Percentiles rank a stretch among this genome's conserved stretches.
Conservation (phyloP, 2,113 vertebrate genomes). For the Ancistrus triradiatus region DNA sequence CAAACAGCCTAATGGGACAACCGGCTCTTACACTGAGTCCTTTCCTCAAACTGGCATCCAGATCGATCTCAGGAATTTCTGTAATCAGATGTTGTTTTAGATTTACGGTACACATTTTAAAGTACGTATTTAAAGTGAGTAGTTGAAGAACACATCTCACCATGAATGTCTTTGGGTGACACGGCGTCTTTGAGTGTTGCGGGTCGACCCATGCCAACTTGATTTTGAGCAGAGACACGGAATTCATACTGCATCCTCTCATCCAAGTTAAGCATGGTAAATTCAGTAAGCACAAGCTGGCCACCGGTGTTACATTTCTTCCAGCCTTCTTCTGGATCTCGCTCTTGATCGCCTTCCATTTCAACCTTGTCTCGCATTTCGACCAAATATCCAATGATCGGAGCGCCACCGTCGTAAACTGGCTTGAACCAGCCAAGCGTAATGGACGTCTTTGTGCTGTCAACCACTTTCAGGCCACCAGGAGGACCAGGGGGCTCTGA, state of each 20-base stretch:
- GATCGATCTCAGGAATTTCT: constrained; percentile 95
- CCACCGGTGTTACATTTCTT: constrained; percentile 86
- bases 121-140: neutral
- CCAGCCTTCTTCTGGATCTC: constrained; percentile 85
- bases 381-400: constrained; percentile 88
- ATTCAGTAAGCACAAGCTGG: constrained; percentile 87
- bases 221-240: constrained; percentile 92
- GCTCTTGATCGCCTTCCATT: constrained; percentile 70
- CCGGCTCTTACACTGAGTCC: constrained; percentile 88
- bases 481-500: constrained; percentile 95
- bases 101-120: neutral
- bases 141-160: constrained; percentile 59
- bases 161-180: constrained; percentile 90
- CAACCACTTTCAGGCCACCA: constrained; percentile 82
- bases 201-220: constrained; percentile 91
- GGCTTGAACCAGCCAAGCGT: constrained; percentile 90
- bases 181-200: constrained; percentile 91
- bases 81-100: constrained; percentile 39
- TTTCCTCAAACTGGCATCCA: constrained; percentile 96
- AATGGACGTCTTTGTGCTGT: constrained; percentile 89
- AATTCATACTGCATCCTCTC: constrained; percentile 93
- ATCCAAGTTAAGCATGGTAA: constrained; percentile 83
- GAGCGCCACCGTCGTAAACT: constrained; percentile 92
- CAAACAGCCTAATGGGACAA: constrained; percentile 94
- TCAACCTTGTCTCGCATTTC: constrained; percentile 83